Base-by-base conservation (phyloP, 2,797 vertebrate genomes). In the Acanthornis magna region DNA sequence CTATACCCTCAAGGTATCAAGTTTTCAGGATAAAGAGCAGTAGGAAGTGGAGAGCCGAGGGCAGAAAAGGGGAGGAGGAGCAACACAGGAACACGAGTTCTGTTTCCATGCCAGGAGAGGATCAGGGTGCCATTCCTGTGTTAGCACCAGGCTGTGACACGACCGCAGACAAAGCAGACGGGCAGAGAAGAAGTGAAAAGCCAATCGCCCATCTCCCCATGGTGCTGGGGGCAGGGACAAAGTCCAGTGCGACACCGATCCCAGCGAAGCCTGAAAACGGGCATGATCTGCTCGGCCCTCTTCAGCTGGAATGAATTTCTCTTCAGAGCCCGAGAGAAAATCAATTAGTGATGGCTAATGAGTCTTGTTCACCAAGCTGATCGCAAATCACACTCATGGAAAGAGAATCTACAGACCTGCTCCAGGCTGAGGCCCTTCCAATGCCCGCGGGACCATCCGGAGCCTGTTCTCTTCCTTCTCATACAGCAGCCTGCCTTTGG, bases 21-120 rank as follows among this genome's bases (percentile, higher is more conserved):
- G 98, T 97, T 97, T 98, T 97, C 97, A 97, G 97, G 97, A 98
- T 97, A 95, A 97, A 97, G 97, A 98, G 97, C 97, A 96, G 97
- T 94, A 96, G 96, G 97, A 96, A 97, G 95, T 96, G 96, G 95
- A 97, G 96, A 97, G 96, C 97, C 45, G 89, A 95, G 96, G 96
- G 97, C 96, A 97, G 97, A 96, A 96, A 96, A 95, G 94, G 95
- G 95, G 94, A 96, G 87, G 82, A 96, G 93, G 94, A 96, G 91
- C 95, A 93, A 95, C 78, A 92, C 79, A 92, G 96, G 96, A 96
- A 67, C 65, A 90, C 23, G 4, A 96, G 95, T 95, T 97, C 97
- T 90, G 88, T 94, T 97, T 97, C 97, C 96, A 97, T 97, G 96
- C 97, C 97, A 95, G 96, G 94, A 96, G 97, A 97, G 91, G 97